Conservation (phyloP, 2,113 vertebrate genomes). For the Mobula birostris region DNA sequence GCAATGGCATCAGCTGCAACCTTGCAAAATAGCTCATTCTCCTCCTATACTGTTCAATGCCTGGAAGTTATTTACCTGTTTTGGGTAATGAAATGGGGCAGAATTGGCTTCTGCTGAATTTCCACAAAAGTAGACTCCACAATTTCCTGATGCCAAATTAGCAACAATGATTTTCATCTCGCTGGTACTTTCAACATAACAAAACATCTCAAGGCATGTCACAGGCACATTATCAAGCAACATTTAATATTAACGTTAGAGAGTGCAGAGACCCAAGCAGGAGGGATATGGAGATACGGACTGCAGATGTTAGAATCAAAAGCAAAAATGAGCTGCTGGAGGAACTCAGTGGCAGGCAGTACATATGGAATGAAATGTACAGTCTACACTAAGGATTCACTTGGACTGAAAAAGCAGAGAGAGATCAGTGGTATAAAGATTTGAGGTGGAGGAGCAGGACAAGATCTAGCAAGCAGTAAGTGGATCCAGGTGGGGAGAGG, state of each 20-base stretch:
- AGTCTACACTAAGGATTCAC: too few relatives aligned
- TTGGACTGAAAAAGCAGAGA: too few relatives aligned
- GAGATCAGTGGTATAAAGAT: too few relatives aligned
- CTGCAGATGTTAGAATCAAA: too few relatives aligned
- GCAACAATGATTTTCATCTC: background rate
- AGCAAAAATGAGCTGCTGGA: too few relatives aligned
- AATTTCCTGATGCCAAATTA: background rate
- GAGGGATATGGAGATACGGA: too few relatives aligned
- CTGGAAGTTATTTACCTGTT: background rate
- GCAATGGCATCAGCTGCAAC: background rate
- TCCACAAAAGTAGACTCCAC: background rate
- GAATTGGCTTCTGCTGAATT: background rate
- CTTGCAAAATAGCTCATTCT: background rate
- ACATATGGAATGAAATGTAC: too few relatives aligned
- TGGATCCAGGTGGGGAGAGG: too few relatives aligned
- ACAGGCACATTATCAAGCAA: background rate
- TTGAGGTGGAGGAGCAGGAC: too few relatives aligned
- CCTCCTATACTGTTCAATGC: background rate
- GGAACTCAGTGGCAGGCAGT: too few relatives aligned
- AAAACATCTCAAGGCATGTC: background rate
- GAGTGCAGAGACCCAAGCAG: too few relatives aligned
- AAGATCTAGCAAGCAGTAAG: too few relatives aligned
- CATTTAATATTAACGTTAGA: background rate
- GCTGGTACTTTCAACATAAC: background rate
- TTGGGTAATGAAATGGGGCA: background rate